phyloP scores from a whole-genome alignment of 2,888 invertebrate genomes.

The Noctua janthina region DNA sequence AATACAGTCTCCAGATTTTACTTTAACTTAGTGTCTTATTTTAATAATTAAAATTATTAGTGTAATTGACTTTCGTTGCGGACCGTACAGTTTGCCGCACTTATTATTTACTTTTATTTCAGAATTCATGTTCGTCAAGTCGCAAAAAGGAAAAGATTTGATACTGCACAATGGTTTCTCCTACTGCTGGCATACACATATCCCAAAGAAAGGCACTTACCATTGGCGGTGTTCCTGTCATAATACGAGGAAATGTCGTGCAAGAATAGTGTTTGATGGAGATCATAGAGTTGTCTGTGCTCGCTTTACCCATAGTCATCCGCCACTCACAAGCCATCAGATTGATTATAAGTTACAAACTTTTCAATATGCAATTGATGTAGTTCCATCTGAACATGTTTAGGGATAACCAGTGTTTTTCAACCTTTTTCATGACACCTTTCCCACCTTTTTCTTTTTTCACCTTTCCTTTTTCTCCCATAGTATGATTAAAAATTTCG shows the following conservation, averaged over 20 bases:
- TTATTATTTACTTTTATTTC: slow-evolving; percentile 1
- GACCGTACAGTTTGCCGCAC: not conserved
- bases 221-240: slow-evolving; percentile 44
- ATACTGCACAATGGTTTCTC: slow-evolving; percentile 23
- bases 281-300: slow-evolving; percentile 12
- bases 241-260: slow-evolving; percentile 32
- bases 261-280: slow-evolving; percentile 25
- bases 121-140: slow-evolving; percentile 24
- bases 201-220: slow-evolving; percentile 6
- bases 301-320: slow-evolving; percentile 28
- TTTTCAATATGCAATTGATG: slow-evolving; percentile 20
- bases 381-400: not conserved
- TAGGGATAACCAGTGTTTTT: not conserved
- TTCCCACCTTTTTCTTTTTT: too few relatives aligned
- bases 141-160: not conserved
- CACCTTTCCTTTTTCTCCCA: too few relatives aligned
- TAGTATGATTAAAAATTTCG: too few relatives aligned
- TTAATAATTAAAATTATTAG: too few relatives aligned
- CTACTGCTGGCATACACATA: slow-evolving; percentile 22
- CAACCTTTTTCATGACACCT: too few relatives aligned
- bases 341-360: not conserved
- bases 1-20: too few relatives aligned
- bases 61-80: too few relatives aligned
- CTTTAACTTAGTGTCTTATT: too few relatives aligned
- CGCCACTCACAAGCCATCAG: slow-evolving; percentile 4